These are phyloP conservation scores for Pseudoatta argentina DNA, from an alignment of 1,140 invertebrate species.

Conservation along the genomic window DNA sequence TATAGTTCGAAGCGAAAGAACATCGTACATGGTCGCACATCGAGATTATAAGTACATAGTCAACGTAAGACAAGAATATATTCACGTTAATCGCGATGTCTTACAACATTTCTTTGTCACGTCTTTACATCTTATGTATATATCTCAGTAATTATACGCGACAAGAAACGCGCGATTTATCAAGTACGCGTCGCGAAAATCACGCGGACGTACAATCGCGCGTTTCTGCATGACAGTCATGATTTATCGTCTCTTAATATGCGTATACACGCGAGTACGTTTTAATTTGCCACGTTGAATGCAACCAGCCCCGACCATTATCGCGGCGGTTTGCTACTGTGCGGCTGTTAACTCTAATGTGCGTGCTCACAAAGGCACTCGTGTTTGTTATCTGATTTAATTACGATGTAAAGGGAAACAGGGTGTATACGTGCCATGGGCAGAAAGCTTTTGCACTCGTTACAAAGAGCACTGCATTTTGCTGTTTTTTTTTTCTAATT, in stretches of 20 bases:
- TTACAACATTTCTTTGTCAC: not conserved
- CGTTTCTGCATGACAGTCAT: constrained; percentile 43
- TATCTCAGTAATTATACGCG: constrained; percentile 5
- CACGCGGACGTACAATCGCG: constrained; percentile 33
- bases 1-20: not conserved
- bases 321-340: constrained; percentile 31
- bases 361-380: constrained; percentile 50
- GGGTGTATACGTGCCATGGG: constrained; percentile 17
- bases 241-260: constrained; percentile 53
- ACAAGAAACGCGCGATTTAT: constrained; percentile 16
- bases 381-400: constrained; percentile 58
- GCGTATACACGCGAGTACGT: constrained; percentile 22
- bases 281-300: constrained; percentile 53
- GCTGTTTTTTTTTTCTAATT: constrained; percentile 8
- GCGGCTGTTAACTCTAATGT: constrained; percentile 48
- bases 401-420: constrained; percentile 47
- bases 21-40: constrained; percentile 22
- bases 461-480: constrained; percentile 40
- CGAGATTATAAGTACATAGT: not conserved
- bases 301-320: constrained; percentile 35
- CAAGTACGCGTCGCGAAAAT: constrained; percentile 7
- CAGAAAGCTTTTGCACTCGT: constrained; percentile 23
- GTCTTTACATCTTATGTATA: constrained; percentile 16
- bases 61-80: not conserved
- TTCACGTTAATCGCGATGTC: constrained; percentile 9